These are phyloP conservation scores for Scomber japonicus DNA, from an alignment of 2,113 vertebrate genomes.

Conservation along the genomic window DNA sequence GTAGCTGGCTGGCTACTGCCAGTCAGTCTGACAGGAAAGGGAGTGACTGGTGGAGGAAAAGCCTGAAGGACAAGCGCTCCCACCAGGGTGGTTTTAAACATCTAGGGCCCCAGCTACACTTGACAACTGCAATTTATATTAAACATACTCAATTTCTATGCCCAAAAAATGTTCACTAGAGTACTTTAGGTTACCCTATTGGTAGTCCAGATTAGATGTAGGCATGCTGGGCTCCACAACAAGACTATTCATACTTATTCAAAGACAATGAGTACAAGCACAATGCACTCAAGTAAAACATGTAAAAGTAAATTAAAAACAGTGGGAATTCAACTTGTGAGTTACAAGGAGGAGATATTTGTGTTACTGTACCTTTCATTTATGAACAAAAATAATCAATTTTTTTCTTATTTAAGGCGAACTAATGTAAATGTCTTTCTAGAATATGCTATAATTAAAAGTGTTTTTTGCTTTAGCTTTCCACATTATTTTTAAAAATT, in stretches of 20 bases:
- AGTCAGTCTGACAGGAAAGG: conserved; percentile 63
- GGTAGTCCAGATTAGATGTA: background rate
- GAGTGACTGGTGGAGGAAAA: conserved; percentile 40
- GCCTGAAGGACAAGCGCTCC: conserved; percentile 48
- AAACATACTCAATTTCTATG: background rate
- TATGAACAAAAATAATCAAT: too few relatives aligned
- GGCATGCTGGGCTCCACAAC: background rate
- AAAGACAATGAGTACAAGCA: background rate
- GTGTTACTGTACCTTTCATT: too few relatives aligned
- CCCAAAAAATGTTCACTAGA: background rate
- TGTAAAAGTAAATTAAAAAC: too few relatives aligned
- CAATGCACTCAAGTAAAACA: too few relatives aligned
- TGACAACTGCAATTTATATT: background rate
- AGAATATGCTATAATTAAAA: background rate
- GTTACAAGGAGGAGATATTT: background rate
- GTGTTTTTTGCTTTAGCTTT: background rate
- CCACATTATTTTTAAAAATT: background rate
- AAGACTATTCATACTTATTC: too few relatives aligned
- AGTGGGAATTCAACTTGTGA: background rate
- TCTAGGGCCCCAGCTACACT: background rate
- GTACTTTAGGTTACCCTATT: background rate
- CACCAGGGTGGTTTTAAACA: conserved; percentile 31
- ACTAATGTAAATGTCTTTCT: too few relatives aligned
- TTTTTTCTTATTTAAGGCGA: too few relatives aligned
- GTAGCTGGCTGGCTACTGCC: conserved; percentile 65